phyloP scores from a whole-genome alignment of 2,888 invertebrate genomes.

The Deroplatys truncata region DNA sequence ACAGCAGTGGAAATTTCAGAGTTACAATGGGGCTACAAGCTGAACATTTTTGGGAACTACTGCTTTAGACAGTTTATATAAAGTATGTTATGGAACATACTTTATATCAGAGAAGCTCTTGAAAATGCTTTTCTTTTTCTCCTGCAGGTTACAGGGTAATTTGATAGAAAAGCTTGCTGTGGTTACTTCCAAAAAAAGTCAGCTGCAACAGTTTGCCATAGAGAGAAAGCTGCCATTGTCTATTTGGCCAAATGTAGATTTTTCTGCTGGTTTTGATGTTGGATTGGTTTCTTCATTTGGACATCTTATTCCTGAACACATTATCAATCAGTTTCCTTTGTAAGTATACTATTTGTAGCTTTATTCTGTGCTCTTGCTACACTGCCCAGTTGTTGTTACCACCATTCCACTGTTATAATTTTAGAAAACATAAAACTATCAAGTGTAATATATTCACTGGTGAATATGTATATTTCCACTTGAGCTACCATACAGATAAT shows the following conservation, averaged over 20 bases:
- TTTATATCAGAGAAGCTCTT: not conserved
- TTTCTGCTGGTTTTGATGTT: constrained; percentile 62
- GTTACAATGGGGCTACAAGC: no score
- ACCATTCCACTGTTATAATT: no score
- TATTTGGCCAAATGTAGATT: constrained; percentile 59
- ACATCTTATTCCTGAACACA: constrained; percentile 71
- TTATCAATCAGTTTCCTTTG: constrained; percentile 78
- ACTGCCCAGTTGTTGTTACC: not conserved
- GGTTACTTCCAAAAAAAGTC: constrained; percentile 63
- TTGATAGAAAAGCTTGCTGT: constrained; percentile 59
- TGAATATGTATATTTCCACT: no score
- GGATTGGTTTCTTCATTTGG: constrained; percentile 94
- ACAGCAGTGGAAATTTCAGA: not conserved
- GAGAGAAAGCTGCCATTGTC: constrained; percentile 56
- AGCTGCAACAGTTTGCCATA: constrained; percentile 64
- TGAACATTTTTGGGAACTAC: no score
- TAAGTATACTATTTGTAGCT: constrained; percentile 49
- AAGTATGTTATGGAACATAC: no score
- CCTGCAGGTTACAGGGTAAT: constrained; percentile 51
- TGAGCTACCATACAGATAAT: no score
- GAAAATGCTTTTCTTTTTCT: constrained; percentile 11
- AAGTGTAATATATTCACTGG: no score
- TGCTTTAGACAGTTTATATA: no score
- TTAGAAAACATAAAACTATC: no score
- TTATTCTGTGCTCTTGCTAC: not conserved